phyloP scores from a whole-genome alignment of 2,797 vertebrate genomes.

The Sebastolobus altivelis region DNA sequence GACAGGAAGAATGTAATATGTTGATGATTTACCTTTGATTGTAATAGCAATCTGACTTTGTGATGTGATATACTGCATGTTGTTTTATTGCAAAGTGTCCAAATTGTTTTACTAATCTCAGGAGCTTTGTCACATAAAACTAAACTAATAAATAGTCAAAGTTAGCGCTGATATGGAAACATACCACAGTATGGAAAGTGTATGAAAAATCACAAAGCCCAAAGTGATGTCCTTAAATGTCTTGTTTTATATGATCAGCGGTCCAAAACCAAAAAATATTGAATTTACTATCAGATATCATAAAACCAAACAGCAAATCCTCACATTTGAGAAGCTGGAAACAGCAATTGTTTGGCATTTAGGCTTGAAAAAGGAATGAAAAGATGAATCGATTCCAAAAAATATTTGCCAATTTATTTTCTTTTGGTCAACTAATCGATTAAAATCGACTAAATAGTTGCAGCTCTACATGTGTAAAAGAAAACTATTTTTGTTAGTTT shows the following conservation, averaged over 20 bases:
- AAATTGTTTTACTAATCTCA: not conserved
- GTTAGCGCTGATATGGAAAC: not conserved
- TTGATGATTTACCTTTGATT: not conserved
- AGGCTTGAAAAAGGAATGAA: too few relatives aligned
- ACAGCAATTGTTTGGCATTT: too few relatives aligned
- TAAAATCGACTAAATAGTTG: too few relatives aligned
- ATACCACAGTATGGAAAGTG: not conserved
- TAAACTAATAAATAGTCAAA: not conserved
- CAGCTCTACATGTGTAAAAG: too few relatives aligned
- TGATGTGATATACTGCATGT: not conserved
- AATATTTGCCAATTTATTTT: too few relatives aligned
- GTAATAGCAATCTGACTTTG: not conserved
- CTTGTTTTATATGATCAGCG: not conserved
- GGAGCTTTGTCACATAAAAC: not conserved
- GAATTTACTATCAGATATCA: too few relatives aligned
- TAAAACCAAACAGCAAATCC: too few relatives aligned
- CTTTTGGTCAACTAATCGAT: too few relatives aligned
- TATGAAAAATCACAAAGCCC: not conserved
- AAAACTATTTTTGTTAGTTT: too few relatives aligned
- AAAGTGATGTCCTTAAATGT: not conserved
- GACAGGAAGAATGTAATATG: not conserved
- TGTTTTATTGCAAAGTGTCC: not conserved
- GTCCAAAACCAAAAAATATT: too few relatives aligned
- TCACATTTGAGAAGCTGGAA: too few relatives aligned
- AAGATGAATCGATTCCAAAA: too few relatives aligned